phyloP scores from a whole-genome alignment of 1,140 invertebrate species.

The Meloidogyne exigua region DNA sequence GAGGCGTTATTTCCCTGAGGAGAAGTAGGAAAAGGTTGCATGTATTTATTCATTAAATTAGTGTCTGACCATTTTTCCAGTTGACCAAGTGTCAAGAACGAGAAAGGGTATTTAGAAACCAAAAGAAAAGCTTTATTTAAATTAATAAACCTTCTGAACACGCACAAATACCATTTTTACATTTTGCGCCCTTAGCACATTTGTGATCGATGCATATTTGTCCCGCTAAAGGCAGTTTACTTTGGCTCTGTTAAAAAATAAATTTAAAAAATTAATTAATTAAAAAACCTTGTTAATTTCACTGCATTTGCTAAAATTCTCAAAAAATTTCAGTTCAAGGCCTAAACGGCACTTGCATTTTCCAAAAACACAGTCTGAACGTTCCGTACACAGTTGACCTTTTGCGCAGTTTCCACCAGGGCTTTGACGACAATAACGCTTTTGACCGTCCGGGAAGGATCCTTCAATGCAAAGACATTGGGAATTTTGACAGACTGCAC shows the following conservation, averaged over 20 bases:
- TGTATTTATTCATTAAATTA: no score
- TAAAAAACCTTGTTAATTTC: not conserved
- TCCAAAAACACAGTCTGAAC: conserved; percentile 35
- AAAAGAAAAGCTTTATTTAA: not conserved
- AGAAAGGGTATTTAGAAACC: not conserved
- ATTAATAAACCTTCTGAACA: conserved; percentile 20
- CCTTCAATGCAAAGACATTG: conserved; percentile 43
- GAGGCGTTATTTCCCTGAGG: no score
- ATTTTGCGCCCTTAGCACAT: not conserved
- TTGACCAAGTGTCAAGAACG: conserved; percentile 15
- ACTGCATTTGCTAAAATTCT: conserved; percentile 16
- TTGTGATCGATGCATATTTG: conserved; percentile 37
- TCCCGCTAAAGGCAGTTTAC: conserved; percentile 45
- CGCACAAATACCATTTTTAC: conserved; percentile 17
- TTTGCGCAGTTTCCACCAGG: conserved; percentile 37
- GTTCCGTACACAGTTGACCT: conserved; percentile 40
- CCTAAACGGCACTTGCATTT: conserved; percentile 39
- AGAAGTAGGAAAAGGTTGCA: no score
- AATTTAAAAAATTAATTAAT: conserved; percentile 17
- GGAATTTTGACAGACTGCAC: conserved; percentile 38
- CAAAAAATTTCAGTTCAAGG: not conserved
- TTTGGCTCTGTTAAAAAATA: conserved; percentile 50
- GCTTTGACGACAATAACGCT: conserved; percentile 37
- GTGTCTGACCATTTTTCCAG: not conserved
- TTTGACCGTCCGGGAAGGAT: conserved; percentile 17